Conservation (phyloP, 2,113 vertebrate species). For the Ciconia boyciana region DNA sequence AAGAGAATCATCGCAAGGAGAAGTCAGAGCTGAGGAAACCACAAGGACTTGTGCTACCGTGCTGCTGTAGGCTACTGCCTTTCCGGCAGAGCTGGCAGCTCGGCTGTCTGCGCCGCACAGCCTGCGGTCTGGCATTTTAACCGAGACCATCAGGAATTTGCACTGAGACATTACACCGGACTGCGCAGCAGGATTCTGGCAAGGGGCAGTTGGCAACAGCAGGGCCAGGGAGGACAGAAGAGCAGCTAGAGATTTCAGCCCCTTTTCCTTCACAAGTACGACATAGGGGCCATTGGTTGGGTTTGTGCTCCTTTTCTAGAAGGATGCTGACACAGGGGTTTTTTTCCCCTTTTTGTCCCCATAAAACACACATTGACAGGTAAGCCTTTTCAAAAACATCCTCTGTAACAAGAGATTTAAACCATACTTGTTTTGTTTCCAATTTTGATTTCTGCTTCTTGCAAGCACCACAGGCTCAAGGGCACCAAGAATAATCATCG, state of each 20-base stretch:
- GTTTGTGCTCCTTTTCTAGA: not conserved
- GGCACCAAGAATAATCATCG: not conserved
- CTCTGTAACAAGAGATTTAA: not conserved
- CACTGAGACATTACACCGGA: not conserved
- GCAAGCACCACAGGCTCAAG: not conserved
- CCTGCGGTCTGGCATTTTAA: no score
- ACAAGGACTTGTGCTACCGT: not conserved
- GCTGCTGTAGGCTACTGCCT: not conserved
- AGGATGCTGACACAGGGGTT: not conserved
- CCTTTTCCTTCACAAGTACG: not conserved
- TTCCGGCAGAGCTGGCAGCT: not conserved
- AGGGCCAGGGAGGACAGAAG: not conserved
- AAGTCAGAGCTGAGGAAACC: not conserved
- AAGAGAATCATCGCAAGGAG: not conserved
- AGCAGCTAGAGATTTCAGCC: not conserved
- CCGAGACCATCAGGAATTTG: not conserved
- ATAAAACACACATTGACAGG: not conserved
- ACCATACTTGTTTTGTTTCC: not conserved
- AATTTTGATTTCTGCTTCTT: not conserved
- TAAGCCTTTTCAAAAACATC: not conserved
- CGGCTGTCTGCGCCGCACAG: not conserved
- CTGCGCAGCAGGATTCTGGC: not conserved
- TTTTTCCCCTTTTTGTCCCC: not conserved
- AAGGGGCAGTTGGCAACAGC: not conserved
- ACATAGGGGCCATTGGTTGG: rapidly evolving